Evolutionary conservation across 2,113 vertebrate species (phyloP), one percentile per base, ranked within the genome.

Genomic region (Ceratotherium simum): DNA sequence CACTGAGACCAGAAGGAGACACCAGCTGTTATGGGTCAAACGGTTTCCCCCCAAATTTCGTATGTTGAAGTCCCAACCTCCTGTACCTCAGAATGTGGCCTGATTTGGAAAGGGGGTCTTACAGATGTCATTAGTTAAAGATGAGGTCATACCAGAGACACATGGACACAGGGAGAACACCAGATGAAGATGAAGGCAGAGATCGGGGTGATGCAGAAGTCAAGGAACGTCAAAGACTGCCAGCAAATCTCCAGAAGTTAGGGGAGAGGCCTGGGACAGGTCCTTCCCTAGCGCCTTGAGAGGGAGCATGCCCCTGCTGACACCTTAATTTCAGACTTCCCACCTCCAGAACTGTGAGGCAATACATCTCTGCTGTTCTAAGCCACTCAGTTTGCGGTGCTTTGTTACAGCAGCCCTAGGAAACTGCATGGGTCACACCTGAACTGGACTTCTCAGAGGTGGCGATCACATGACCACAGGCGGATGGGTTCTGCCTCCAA

Each of bases 1-100:
- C 98, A 36, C 99, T 99, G 98, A 65, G 97, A 98, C 25, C 60
- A 84, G 95, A 97, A 60, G 79, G 73, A 65, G 80, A 97, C 16
- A 16, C 1, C 0, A 0, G 12, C 8, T 16, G 33, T 96, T 42
- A 96, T 1, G 4, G 12, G 14, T 2, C n/a, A 33, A 84, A 16
- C 10, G 16, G 21, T 27, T 31, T 14, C 27, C 29, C 23, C 58
- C 60, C 36, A 6, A 39, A 51, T 60, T 23, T 20, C 69, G 5
- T 5, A 42, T 0, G 29, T 2, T 48, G 17, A 48, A n/a, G 20
- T 48, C 33, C 46, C 29, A 25, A 36, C 46, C 20, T 73, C 31
- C 4, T 3, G 12, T 23, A 23, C 8, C 67, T 46, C 70, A 70
- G 65, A 83, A 48, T 7, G 27, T 27, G 81, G 27, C 20, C 69